Base-by-base conservation (phyloP, 2,888 invertebrate genomes). In the Cyaniris semiargus region DNA sequence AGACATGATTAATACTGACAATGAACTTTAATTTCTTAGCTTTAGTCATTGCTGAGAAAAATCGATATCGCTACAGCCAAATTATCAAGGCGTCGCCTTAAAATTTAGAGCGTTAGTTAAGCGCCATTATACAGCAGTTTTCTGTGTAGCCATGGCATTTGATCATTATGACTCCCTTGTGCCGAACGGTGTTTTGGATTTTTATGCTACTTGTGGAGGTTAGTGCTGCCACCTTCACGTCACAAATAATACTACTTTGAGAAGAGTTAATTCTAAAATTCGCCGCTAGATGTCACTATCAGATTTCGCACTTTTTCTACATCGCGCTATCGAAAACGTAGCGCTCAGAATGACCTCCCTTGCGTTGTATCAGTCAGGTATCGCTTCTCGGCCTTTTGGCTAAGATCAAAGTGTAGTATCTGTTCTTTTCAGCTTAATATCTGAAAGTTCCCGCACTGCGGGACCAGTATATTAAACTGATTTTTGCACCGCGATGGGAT, bases 371-470 rank as follows among this genome's bases (percentile, higher is more conserved):
- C 6, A 18, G 7, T 27, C 7, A 0, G 70, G 2, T 34, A 70
- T 70, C 70, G 70, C 70, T 70, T 70, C 70, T 70, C 70, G 70
- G 70, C 70, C 70, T 70, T 70, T 70, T 70, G 70, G 70, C 70
- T 70, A 70, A 70, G 70, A 70, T 70, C 70, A 70, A 70, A 70
- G 70, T 70, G 70, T 70, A 70, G 70, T 70, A 70, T 70, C 70
- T 70, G 70, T 70, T 70, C 70, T 70, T 70, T 70, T 58, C 70
- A 38, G 23, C 23, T 79, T 74, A 74, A 74, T 74, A 74, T 74
- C 44, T 48, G 44, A 74, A 74, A 48, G 74, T 74, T 74, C 48
- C 48, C 31, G 31, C 71, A 27, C 71, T 71, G 71, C 31, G 38
- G 71, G 71, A 27, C 71, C 71, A 38, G 71, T 27, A 27, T 71